These are phyloP conservation scores for Pygoscelis adeliae DNA, from an alignment of 2,113 vertebrate genomes.

Conservation along the genomic window DNA sequence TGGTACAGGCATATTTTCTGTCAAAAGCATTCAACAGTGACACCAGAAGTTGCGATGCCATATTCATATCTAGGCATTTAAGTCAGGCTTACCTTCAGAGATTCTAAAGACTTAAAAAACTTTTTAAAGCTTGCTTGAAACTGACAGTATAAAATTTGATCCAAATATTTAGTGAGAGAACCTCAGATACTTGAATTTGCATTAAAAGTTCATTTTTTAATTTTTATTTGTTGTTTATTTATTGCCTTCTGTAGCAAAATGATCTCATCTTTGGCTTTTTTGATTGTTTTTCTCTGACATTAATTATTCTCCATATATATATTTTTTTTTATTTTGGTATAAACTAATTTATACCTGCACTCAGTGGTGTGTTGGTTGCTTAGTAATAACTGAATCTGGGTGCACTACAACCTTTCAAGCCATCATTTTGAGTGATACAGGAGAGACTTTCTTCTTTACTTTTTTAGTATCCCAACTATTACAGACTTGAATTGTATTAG, in stretches of 20 bases:
- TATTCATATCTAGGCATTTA: background rate
- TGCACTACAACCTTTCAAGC: background rate
- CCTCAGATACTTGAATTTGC: background rate
- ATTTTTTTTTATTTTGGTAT: background rate
- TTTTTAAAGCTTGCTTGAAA: background rate
- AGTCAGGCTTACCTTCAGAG: background rate
- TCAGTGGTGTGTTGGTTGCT: background rate
- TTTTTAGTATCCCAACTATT: background rate
- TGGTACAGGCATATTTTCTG: background rate
- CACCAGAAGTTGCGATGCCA: background rate
- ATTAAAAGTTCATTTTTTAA: background rate
- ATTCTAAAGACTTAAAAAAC: background rate
- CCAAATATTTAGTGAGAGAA: background rate
- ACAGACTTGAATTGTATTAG: background rate
- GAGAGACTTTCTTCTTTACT: background rate
- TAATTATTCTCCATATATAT: background rate
- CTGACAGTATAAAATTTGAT: background rate
- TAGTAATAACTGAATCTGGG: background rate
- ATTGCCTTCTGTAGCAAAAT: background rate
- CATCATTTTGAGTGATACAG: background rate
- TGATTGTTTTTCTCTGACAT: background rate
- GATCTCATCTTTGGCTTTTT: background rate
- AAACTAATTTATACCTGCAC: background rate
- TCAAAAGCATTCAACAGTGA: background rate
- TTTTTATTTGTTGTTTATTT: background rate